Percentiles rank a stretch among this genome's conserved stretches.
Evolutionary conservation across 2,888 invertebrate genomes (phyloP).

Genomic region (Allygus modestus): DNA sequence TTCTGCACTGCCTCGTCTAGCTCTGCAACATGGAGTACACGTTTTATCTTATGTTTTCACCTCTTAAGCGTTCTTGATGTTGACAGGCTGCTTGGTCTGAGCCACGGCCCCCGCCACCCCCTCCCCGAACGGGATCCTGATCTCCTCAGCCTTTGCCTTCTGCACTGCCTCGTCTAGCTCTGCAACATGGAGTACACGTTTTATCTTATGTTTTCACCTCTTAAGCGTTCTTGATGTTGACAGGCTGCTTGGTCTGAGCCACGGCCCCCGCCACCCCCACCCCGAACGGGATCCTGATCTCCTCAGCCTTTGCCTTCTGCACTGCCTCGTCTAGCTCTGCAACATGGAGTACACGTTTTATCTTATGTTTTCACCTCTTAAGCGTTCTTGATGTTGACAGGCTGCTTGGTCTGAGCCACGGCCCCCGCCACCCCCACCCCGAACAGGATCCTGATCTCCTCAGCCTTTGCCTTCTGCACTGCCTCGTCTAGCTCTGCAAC

Average conservation of each 20-base stretch:
- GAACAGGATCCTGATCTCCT: constrained; percentile 93
- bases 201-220: too few species aligned
- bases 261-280: constrained; percentile 96
- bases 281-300: constrained; percentile 94
- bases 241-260: constrained; percentile 91
- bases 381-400: constrained; percentile 95
- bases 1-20: constrained; percentile 86
- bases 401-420: constrained; percentile 93
- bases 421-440: constrained; percentile 96
- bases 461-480: constrained; percentile 83
- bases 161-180: constrained; percentile 87
- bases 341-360: too few species aligned
- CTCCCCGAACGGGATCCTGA: constrained; percentile 94
- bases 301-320: constrained; percentile 85
- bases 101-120: constrained; percentile 97
- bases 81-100: constrained; percentile 91
- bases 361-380: too few species aligned
- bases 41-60: too few species aligned
- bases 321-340: constrained; percentile 87
- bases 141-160: constrained; percentile 87
- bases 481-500: constrained; percentile 85
- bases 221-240: constrained; percentile 96
- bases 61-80: constrained; percentile 95
- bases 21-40: too few species aligned
- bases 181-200: too few species aligned